Base-by-base conservation (phyloP, 2,888 invertebrate genomes). In the Ischnus inquisitorius region DNA sequence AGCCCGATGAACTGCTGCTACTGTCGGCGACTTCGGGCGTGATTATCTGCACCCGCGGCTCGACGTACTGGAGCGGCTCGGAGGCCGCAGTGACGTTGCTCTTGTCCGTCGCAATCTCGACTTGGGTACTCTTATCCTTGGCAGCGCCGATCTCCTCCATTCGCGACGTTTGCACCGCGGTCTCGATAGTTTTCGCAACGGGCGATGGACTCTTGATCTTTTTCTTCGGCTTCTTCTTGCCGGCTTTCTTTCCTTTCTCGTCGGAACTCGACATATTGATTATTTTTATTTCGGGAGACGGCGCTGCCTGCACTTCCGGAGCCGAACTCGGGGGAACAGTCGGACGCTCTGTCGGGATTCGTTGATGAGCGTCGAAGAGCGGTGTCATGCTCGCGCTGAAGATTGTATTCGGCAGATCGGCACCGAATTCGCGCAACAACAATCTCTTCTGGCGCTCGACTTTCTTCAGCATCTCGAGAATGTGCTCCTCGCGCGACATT, bases 391-490 rank as follows among this genome's bases (percentile, higher is more conserved):
- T 90, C 4, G 90, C 91, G 41, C 88, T 91, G n/a, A 91, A 91
- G 81, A 93, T 89, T 8, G 90, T 88, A 41, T 91, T 90, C 0
- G 93, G 93, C 64, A 93, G 87, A 76, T 90, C 87, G 1, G 89
- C 86, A 0, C 93, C 93, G 57, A 91, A 93, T 84, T 93, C 93
- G 62, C 90, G 83, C 43, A 92, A 84, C 8, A 93, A 80, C 12
- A 89, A 78, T 71, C 90, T 86, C 60, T 92, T 93, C 54, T 91
- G 91, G 16, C 88, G 89, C 43, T 93, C 93, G n/a, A 93, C 88
- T 83, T 91, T 93, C 64, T 90, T 89, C 22, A 93, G 79, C 86
- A 91, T 89, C 22, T 92, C 90, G n/a, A 92, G 85, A 85, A 93
- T 90, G 81, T 92, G 91, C 74, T 91, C 91, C 54, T 92, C 90